These are phyloP conservation scores for Gadopsis marmoratus DNA, from an alignment of 2,797 vertebrate species.

Conservation along the genomic window DNA sequence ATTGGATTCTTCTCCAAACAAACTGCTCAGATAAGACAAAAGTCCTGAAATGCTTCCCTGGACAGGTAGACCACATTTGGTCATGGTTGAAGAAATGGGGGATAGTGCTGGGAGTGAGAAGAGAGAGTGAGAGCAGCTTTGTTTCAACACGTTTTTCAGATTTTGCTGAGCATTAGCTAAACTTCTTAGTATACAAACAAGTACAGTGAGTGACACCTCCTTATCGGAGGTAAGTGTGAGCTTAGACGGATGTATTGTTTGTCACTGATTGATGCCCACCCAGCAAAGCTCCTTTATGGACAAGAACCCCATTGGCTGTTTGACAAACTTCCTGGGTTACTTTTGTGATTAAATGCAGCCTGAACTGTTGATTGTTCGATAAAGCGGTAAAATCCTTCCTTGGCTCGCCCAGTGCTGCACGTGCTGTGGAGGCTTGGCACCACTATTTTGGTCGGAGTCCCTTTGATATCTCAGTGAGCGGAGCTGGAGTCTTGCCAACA, in stretches of 20 bases:
- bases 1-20: slow-evolving; percentile 59
- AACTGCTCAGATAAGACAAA: slow-evolving; percentile 45
- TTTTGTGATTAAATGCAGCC: slow-evolving; percentile 38
- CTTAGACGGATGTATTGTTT: slow-evolving; percentile 16
- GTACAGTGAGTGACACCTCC: slow-evolving; percentile 2
- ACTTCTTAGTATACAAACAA: background rate
- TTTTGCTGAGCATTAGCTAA: background rate
- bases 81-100: slow-evolving; percentile 15
- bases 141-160: slow-evolving; percentile 20
- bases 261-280: slow-evolving; percentile 6
- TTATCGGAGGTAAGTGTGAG: background rate
- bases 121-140: slow-evolving; percentile 20
- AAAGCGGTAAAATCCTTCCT: slow-evolving; percentile 38
- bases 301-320: slow-evolving; percentile 14
- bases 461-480: slow-evolving; percentile 41
- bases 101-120: slow-evolving; percentile 19
- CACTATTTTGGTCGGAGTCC: slow-evolving; percentile 40
- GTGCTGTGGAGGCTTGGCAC: slow-evolving; percentile 48
- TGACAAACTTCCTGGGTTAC: slow-evolving; percentile 25
- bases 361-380: slow-evolving; percentile 36
- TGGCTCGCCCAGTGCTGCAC: slow-evolving; percentile 34
- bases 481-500: slow-evolving; percentile 62
- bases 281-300: slow-evolving; percentile 30
- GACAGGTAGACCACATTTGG: slow-evolving; percentile 20
- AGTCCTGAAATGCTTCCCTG: slow-evolving; percentile 31